Base-by-base conservation (phyloP, 2,888 invertebrate species). In the Yponomeuta plumbellus region DNA sequence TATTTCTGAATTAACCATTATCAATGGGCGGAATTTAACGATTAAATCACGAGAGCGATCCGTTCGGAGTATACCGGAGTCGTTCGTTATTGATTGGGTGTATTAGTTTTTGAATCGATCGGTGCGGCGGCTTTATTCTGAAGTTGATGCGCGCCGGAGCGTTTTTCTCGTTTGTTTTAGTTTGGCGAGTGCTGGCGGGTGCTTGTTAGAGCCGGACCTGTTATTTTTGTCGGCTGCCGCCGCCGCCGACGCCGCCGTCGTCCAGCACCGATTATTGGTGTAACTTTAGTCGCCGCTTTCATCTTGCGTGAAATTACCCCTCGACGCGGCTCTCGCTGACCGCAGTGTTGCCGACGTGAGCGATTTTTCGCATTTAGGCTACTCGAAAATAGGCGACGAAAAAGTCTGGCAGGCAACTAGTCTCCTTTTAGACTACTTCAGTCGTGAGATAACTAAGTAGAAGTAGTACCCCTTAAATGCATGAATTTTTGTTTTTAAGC, bases 231-330 rank as follows among this genome's bases (percentile, higher is more conserved):
- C 72, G 70, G 68, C 58, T 68, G 68, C 70, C 63, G 66, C 17
- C 62, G 67, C 44, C 44, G 44, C 44, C 62, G 67, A 13, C 44
- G 44, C 44, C 34, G 34, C 5, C 44, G 44, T 52, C 44, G 44
- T 17, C 44, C 44, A 52, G 69, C 74, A 74, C 75, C 72, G 73
- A 76, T 76, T 75, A 76, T 76, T 75, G 77, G 77, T 34, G 56
- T 79, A 80, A 81, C 76, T 76, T 71, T 72, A 80, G 72, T 77
- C 77, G 78, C 76, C 77, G 79, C 78, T 79, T 81, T 77, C 75
- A 79, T 80, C 80, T 81, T 69, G 73, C 75, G 76, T 80, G 76
- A 84, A 82, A 80, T 84, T 80, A 78, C 77, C 76, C 79, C 77
- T 75, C 73, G 70, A 70, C 63, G 66, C 66, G 71, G 70, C 74